Evolutionary conservation across 2,888 invertebrate species (phyloP), one percentile per base, ranked within the genome.

Genomic region (Mesochorus sp.): DNA sequence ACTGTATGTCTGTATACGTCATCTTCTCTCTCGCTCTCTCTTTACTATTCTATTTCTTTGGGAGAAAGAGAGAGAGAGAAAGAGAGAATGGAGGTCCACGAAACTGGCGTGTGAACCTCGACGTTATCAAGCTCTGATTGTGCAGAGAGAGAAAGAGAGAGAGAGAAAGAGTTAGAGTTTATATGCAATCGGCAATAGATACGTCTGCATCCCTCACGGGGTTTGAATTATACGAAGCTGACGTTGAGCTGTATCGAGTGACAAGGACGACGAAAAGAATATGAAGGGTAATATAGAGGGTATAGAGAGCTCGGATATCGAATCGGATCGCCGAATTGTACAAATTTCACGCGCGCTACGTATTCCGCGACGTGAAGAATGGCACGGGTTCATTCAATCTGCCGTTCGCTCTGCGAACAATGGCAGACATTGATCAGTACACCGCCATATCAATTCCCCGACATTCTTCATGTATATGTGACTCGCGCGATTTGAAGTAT

Each of bases 41-140:
- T 55, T 44, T 57, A n/a, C n/a, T n/a, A n/a, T 19, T 51, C 34
- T 14, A 17, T 47, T 21, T 21, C 51, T 71, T 21, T 51, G 53
- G 39, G 59, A 55, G 44, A 49, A 39, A 51, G 34, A 26, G 59
- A 73, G 55, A 49, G 49, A 10, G 57, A 17, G 70, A 42, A 34
- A 21, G 47, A 70, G 59, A 57, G 70, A 70, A 49, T 26, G 70
- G 19, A 57, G 59, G 14, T 34, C 57, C 49, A 39, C 57, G 37
- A 39, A 39, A 42, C 57, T 74, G 51, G 66, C 57, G 66, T 66
- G 66, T 67, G 59, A 74, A 74, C 39, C 74, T 74, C 51, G 37
- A 59, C 51, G 66, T 49, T 74, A 66, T 59, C 73, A 59, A 49
- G 49, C 66, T 74, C 51, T 51, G 66, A 74, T 74, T 74, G 66